phyloP scores from a whole-genome alignment of 2,888 invertebrate species.

The Erynnis tages region DNA sequence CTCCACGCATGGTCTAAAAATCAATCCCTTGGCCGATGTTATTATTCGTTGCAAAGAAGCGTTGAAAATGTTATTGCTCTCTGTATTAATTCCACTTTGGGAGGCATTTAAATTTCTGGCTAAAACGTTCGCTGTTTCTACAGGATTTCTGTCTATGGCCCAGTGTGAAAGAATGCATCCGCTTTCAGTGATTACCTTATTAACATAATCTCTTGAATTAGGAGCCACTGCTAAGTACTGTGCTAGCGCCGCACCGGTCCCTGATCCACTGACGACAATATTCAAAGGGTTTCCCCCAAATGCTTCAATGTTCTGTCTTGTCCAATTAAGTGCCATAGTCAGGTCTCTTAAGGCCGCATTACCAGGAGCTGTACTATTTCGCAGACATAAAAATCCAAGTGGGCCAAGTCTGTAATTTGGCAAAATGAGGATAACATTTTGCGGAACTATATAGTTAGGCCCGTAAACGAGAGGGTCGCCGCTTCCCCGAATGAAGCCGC shows the following conservation, averaged over 20 bases:
- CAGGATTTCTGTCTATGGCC: slow-evolving; percentile 60
- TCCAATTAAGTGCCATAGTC: slow-evolving; percentile 60
- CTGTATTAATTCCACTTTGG: no score
- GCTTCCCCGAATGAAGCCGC: slow-evolving; percentile 54
- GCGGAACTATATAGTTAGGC: slow-evolving; percentile 55
- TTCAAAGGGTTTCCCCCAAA: slow-evolving; percentile 64
- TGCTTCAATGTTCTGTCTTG: slow-evolving; percentile 49
- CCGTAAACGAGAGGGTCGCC: slow-evolving; percentile 59
- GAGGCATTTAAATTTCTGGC: slow-evolving; percentile 21
- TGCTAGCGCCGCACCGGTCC: slow-evolving; percentile 55
- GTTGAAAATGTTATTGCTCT: background rate
- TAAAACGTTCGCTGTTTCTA: slow-evolving; percentile 43
- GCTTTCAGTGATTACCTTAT: slow-evolving; percentile 63
- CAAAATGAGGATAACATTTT: slow-evolving; percentile 55
- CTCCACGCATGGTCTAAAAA: slow-evolving; percentile 57
- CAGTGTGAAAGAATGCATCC: slow-evolving; percentile 59
- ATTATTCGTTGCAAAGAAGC: slow-evolving; percentile 37
- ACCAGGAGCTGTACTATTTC: slow-evolving; percentile 57
- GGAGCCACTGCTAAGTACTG: slow-evolving; percentile 57
- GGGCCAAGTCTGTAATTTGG: slow-evolving; percentile 68
- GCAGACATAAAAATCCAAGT: slow-evolving; percentile 64
- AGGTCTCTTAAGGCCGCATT: slow-evolving; percentile 68
- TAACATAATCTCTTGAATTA: slow-evolving; percentile 47
- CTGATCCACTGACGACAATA: slow-evolving; percentile 62
- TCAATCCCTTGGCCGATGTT: slow-evolving; percentile 40